These are phyloP conservation scores for Scarus forsteni DNA, from an alignment of 2,797 vertebrate species.

Conservation along the genomic window DNA sequence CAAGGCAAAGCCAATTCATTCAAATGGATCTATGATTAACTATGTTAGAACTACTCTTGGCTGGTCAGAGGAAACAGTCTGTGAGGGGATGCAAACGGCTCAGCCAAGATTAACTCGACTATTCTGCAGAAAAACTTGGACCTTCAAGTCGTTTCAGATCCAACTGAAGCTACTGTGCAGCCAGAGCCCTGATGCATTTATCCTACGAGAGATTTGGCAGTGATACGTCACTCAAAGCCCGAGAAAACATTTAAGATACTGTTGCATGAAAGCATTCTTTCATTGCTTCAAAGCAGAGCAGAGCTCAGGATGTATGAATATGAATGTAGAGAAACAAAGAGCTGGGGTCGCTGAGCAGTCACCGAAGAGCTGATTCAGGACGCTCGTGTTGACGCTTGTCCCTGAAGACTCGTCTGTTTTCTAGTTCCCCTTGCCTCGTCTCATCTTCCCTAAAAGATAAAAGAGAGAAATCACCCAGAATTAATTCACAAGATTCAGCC, in stretches of 20 bases:
- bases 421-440: constrained; percentile 87
- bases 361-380: background rate
- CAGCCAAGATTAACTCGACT: background rate
- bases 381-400: background rate
- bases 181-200: background rate
- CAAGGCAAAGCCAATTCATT: background rate
- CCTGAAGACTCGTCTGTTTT: constrained; percentile 10
- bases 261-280: background rate
- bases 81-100: background rate
- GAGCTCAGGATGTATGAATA: background rate
- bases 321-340: background rate
- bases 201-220: background rate
- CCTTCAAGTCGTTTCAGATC: background rate
- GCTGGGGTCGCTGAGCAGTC: background rate
- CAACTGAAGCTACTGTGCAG: background rate
- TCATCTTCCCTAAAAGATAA: constrained; percentile 83
- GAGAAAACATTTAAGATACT: background rate
- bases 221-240: background rate
- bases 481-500: constrained; percentile 1
- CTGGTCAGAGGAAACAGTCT: background rate
- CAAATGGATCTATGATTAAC: background rate
- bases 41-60: background rate
- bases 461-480: background rate
- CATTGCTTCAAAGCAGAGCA: too few relatives aligned
- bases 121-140: background rate